Evolutionary conservation across 2,888 invertebrate genomes (phyloP), one percentile per base, ranked within the genome.

Genomic region (Conops quadrifasciatus): DNA sequence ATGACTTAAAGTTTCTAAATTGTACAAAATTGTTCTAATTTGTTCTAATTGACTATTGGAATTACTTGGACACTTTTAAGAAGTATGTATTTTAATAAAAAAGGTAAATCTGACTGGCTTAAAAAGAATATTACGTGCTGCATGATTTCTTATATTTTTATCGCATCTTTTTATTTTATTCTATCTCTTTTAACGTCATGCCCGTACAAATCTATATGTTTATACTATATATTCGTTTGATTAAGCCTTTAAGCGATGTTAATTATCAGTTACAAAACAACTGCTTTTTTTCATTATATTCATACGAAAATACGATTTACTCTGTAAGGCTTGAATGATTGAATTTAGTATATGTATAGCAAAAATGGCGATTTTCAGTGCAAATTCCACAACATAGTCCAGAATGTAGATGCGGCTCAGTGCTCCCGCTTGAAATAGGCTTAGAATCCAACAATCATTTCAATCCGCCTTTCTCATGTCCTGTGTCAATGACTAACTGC

Each of bases 341-440:
- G 9, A 7, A 36, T 36, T 36, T 36, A 4, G 36, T 45, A 45
- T 11, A 63, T 64, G 45, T 21, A 59, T 56, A 70, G 69, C 49
- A 56, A 60, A n/a, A 72, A 71, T 71, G 71, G 71, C 71, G 66
- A 67, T 19, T 49, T 43, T 58, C 15, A 59, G 51, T 21, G 58
- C 28, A 24, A 24, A 21, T 1, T 58, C 9, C 36, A 36, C 9
- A 36, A 36, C 4, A 36, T 36, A 36, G 36, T 36, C 36, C 5
- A 36, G 9, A 36, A 36, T 9, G 36, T 36, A 36, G 36, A 36
- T 36, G 36, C 4, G 9, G 4, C 58, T 0, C 26, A 58, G 15
- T 58, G n/a, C 16, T 28, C 26, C 15, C 26, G 24, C 24, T 26
- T 26, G 11, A 13, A 28, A 28, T 58, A 58, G 28, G 9, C 4